Base-by-base conservation (phyloP, 2,888 invertebrate genomes). In the Lasioglossum morio region DNA sequence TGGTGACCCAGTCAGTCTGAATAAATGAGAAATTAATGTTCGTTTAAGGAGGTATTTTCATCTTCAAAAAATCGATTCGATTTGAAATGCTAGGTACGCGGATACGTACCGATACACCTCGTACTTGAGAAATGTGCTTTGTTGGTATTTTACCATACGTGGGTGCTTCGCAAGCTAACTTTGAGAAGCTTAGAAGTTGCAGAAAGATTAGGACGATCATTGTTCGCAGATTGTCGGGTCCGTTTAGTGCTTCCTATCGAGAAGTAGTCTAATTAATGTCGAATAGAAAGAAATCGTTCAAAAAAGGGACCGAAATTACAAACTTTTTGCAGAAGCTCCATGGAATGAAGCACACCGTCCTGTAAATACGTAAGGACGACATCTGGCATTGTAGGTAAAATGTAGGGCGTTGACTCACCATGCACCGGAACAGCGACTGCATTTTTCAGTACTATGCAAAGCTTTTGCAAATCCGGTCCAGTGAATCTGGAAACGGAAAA, bases 301-400 rank as follows among this genome's bases (percentile, higher is more conserved):
- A 16, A 30, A 37, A 23, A 12, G 40, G 82, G 84, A 66, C 72
- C 3, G 40, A 78, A 63, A 27, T 77, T 79, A 30, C 46, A 30
- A 92, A 97, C 98, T 96, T 98, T 98, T 93, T 98, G 98, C 78
- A 99, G 96, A 43, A 98, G 96, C 89, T 99, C 98, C 95, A 99
- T 97, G 85, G 98, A 97, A 93, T 98, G 98, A 40, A 98, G 95
- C 69, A 98, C 97, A 75, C 98, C 97, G 92, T 98, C 98, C 94
- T 99, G 98, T 82, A 98, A 95, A 14, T 98, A 97, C 0, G 98
- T 98, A 84, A 98, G 96, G 91, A 98, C 96, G 63, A 98, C 97
- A 94, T 99, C 98, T 75, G 97, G 97, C 76, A 97, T 96, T 0
- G 97, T 97, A 91, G 98, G 96, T 95, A 99, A 96, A 93, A 99